Percentiles rank a stretch among this genome's conserved stretches.
Conservation (phyloP, 2,113 vertebrate genomes). For the Galbula dea region DNA sequence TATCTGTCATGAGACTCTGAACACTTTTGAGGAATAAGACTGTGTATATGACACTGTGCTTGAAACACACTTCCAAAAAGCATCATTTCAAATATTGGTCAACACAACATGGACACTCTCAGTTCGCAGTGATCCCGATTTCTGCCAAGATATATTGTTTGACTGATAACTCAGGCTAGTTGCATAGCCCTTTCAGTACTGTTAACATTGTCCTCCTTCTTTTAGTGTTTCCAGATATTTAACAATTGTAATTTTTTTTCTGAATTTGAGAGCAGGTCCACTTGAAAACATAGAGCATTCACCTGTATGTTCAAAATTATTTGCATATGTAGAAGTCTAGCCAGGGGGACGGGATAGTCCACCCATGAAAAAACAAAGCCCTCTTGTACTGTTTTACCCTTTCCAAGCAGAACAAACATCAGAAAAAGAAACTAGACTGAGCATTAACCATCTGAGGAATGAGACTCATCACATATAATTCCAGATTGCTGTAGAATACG, state of each 20-base stretch:
- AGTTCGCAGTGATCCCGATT: background rate
- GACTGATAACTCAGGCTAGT: background rate
- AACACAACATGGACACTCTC: background rate
- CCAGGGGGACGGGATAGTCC: background rate
- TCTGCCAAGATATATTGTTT: background rate
- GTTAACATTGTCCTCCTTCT: background rate
- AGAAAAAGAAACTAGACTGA: background rate
- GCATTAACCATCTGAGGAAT: background rate
- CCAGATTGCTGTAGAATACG: background rate
- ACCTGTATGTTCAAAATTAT: background rate
- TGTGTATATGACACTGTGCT: background rate
- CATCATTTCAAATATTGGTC: background rate
- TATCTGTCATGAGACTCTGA: background rate
- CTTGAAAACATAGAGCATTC: background rate
- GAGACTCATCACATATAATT: background rate
- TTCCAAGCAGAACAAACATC: background rate
- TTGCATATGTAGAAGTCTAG: background rate
- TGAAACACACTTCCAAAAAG: background rate
- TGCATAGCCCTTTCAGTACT: background rate
- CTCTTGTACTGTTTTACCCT: background rate
- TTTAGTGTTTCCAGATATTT: background rate
- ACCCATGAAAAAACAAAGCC: accelerated
- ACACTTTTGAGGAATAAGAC: background rate
- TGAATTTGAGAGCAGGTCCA: background rate
- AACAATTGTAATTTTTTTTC: background rate